These are phyloP conservation scores for Eilema caniola DNA, from an alignment of 2,888 invertebrate genomes.

Conservation along the genomic window DNA sequence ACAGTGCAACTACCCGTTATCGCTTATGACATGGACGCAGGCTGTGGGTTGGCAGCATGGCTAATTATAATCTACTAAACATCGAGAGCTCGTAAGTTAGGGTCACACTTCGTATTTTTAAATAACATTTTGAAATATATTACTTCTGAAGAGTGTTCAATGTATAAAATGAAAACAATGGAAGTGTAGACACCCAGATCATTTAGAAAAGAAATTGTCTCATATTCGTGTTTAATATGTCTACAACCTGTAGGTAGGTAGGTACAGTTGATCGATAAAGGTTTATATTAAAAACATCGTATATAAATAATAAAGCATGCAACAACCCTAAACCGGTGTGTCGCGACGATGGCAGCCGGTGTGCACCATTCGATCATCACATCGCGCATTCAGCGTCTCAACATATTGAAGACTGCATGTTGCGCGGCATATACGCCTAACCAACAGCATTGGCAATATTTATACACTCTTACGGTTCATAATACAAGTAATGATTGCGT, in stretches of 20 bases:
- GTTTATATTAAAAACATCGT: not conserved
- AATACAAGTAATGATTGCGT: conserved; percentile 40
- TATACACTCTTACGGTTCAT: conserved; percentile 29
- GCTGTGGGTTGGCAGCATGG: conserved; percentile 71
- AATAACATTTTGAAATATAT: conserved; percentile 67
- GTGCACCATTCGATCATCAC: conserved; percentile 46
- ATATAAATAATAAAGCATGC: conserved; percentile 23
- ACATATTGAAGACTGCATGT: conserved; percentile 54
- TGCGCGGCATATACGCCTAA: conserved; percentile 47
- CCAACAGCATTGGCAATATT: conserved; percentile 39
- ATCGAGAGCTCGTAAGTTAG: conserved; percentile 82
- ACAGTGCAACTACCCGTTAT: conserved; percentile 33
- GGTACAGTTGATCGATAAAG: not conserved
- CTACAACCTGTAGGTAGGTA: not conserved
- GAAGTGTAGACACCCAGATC: not conserved
- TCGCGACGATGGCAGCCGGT: conserved; percentile 38
- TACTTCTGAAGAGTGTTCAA: conserved; percentile 61
- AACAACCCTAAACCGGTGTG: conserved; percentile 48
- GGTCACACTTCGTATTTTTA: conserved; percentile 79
- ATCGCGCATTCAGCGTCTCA: conserved; percentile 37
- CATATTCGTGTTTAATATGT: not conserved
- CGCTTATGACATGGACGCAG: conserved; percentile 55
- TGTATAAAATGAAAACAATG: conserved; percentile 53
- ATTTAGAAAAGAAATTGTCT: not conserved
- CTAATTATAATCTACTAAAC: conserved; percentile 87